Base-by-base conservation (phyloP, 2,797 vertebrate genomes). In the Amphiprion clarkii region DNA sequence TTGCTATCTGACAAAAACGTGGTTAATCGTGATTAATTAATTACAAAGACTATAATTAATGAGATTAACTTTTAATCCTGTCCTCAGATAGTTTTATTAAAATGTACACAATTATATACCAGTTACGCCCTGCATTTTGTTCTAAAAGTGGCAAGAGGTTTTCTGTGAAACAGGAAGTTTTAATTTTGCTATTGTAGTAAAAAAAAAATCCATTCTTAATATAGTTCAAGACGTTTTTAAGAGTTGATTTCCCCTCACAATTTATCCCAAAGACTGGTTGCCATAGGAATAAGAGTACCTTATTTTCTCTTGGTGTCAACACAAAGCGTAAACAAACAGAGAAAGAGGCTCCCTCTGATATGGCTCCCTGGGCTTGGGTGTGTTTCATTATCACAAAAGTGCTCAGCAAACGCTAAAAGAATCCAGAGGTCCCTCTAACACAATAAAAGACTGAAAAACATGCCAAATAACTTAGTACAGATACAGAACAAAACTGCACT, bases 401-500 rank as follows among this genome's bases (percentile, higher is more conserved):
- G 71, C 82, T 87, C 67, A 58, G 74, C 74, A 82, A 86, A 89
- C 71, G 80, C 74, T 48, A 33, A 67, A 85, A 78, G 67, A 85
- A 87, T 84, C 69, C 74, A 84, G 79, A 82, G 83, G 78, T 85
- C 85, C 73, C 58, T 76, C 71, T 58, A 51, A 78, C 19, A 44
- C 67, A 79, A 70, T 63, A 86, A 10, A 81, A 77, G 64, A 80
- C 60, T 23, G 72, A 82, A 78, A 87, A 74, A 84, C 55, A 83
- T 49, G 79, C 73, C 88, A 86, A 90, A 92, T 87, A 92, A 92
- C 89, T 92, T 84, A 79, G 80, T 76, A 55, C 74, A 84, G 82
- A 87, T 83, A 81, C 86, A 79, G 84, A 89, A 88, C 83, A 88
- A 87, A 88, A 91, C 86, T 92, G 88, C 90, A 90, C 92, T 94